phyloP scores from a whole-genome alignment of 2,888 invertebrate species.

The Nasonia oneida region DNA sequence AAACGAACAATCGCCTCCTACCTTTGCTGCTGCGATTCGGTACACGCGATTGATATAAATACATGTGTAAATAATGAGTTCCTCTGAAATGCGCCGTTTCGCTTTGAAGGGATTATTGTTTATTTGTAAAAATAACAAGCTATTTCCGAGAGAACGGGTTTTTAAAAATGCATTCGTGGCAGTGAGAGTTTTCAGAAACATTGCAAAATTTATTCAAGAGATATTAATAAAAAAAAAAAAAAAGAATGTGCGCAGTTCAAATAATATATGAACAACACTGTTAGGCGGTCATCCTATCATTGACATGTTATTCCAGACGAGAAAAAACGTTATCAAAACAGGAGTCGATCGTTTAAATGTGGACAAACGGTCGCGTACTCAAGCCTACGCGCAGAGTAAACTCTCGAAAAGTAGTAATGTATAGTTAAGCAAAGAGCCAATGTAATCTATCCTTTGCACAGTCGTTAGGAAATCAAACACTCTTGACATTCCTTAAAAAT shows the following conservation, averaged over 20 bases:
- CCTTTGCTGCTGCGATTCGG: not conserved
- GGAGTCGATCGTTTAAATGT: conserved; percentile 32
- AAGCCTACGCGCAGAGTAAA: conserved; percentile 23
- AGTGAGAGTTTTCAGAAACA: not conserved
- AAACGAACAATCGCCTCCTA: conserved; percentile 38
- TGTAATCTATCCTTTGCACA: conserved; percentile 52
- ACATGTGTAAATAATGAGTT: conserved; percentile 15
- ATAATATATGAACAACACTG: conserved; percentile 9
- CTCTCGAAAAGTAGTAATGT: conserved; percentile 32
- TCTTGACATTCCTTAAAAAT: conserved; percentile 6
- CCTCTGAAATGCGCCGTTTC: not conserved
- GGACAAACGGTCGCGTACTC: conserved; percentile 26
- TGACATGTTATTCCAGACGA: conserved; percentile 7
- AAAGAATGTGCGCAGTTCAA: not conserved
- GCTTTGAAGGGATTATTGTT: not conserved
- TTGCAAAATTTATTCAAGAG: not conserved
- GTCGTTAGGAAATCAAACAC: conserved; percentile 55
- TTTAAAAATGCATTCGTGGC: not conserved
- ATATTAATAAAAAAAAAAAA: not conserved
- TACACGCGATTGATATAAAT: conserved; percentile 41
- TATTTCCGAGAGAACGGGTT: not conserved
- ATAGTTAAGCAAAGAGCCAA: conserved; percentile 44
- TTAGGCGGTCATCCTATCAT: not conserved
- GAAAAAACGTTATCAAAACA: conserved; percentile 55
- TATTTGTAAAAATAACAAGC: not conserved